A percentile compares a stretch with the other conserved stretches of the same genome.
Evolutionary conservation across 2,888 invertebrate species (phyloP).

Genomic region (Synergus itoensis): DNA sequence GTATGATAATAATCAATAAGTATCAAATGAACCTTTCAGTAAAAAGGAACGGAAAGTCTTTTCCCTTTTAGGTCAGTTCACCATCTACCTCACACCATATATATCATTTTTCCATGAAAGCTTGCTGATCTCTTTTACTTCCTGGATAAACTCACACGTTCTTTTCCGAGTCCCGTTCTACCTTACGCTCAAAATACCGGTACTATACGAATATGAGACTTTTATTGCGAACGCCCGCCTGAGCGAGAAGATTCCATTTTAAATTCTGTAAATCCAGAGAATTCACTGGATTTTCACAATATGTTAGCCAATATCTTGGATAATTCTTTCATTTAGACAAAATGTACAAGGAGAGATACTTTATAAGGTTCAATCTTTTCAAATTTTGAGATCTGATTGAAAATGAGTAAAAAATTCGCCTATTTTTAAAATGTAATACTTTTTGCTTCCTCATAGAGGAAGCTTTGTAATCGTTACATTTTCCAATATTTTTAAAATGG

Average conservation of each 20-base stretch:
- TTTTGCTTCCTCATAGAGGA: no score
- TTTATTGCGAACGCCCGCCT: slow-evolving; percentile 19
- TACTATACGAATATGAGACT: slow-evolving; percentile 30
- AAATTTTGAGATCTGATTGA: no score
- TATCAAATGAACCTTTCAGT: slow-evolving; percentile 32
- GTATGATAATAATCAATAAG: slow-evolving; percentile 21
- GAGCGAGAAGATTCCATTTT: slow-evolving; percentile 10
- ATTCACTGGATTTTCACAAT: slow-evolving; percentile 6
- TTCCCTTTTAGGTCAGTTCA: slow-evolving; percentile 18
- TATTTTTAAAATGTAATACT: no score
- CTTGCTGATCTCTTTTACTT: slow-evolving; percentile 36
- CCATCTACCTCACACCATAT: slow-evolving; percentile 22
- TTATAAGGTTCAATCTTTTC: no score
- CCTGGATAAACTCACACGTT: slow-evolving; percentile 33
- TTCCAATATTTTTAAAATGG: no score
- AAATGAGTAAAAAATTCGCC: no score
- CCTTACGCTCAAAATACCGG: slow-evolving; percentile 5
- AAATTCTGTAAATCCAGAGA: slow-evolving; percentile 15
- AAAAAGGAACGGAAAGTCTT: slow-evolving; percentile 23
- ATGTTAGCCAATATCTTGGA: neutral
- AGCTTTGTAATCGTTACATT: no score
- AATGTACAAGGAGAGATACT: no score
- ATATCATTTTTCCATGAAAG: slow-evolving; percentile 39
- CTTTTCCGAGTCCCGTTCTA: slow-evolving; percentile 13
- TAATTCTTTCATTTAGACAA: neutral